These are phyloP conservation scores for Grus americana DNA, from an alignment of 2,113 vertebrate genomes.

Conservation along the genomic window DNA sequence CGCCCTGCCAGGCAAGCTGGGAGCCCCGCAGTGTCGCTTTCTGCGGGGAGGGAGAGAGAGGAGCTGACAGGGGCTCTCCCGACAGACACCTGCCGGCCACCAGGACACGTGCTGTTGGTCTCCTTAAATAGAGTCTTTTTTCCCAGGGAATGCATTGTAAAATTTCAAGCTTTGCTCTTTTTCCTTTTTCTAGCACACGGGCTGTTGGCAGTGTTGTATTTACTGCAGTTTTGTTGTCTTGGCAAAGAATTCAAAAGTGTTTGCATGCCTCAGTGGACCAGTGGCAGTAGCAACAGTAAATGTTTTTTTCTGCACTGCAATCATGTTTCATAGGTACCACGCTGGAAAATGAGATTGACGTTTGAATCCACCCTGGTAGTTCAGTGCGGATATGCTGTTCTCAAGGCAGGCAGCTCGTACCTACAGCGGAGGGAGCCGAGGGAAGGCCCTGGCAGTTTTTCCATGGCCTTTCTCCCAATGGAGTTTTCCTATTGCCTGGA, in stretches of 20 bases:
- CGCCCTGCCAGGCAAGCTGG: not conserved
- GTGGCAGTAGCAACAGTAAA: not conserved
- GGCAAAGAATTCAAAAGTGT: slow-evolving; percentile 9
- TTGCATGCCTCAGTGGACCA: not conserved
- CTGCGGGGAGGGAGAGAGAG: not conserved
- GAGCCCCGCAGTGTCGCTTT: not conserved
- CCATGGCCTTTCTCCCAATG: not conserved
- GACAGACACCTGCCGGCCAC: not conserved
- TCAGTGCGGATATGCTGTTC: not conserved
- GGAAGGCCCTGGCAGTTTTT: not conserved
- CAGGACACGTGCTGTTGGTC: not conserved
- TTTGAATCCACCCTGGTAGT: not conserved
- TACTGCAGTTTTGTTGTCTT: slow-evolving; percentile 31
- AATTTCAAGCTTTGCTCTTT: not conserved
- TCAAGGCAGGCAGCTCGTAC: not conserved
- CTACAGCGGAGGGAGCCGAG: not conserved
- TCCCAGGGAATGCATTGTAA: not conserved
- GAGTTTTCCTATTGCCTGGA: not conserved
- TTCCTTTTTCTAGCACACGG: not conserved
- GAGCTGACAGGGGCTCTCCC: not conserved
- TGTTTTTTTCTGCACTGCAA: not conserved
- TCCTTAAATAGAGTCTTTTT: not conserved
- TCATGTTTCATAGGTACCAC: not conserved
- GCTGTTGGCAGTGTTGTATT: not conserved
- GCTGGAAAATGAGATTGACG: not conserved